These are phyloP conservation scores for Heliopora coerulea DNA, from an alignment of 92 coral and sea anemone genomes.

Conservation along the genomic window DNA sequence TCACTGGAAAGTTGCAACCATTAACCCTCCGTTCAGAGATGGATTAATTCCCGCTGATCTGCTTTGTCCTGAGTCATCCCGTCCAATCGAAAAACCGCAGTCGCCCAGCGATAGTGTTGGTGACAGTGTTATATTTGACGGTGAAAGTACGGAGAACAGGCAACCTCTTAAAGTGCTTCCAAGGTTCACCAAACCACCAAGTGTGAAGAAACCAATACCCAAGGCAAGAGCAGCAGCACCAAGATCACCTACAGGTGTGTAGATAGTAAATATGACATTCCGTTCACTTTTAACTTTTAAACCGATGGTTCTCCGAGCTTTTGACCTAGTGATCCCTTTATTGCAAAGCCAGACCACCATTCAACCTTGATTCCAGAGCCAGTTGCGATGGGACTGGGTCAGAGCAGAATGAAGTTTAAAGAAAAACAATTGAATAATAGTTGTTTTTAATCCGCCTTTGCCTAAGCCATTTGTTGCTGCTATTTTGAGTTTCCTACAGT, in stretches of 20 bases:
- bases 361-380: no score
- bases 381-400: no score
- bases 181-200: slow-evolving; percentile 25
- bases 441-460: no score
- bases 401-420: no score
- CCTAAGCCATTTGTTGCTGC: no score
- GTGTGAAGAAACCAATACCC: slow-evolving; percentile 14
- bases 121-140: not conserved
- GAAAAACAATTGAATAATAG: no score
- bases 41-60: slow-evolving; percentile 29
- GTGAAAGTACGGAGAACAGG: not conserved
- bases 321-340: no score
- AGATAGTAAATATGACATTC: no score
- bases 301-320: no score
- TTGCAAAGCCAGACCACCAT: not conserved
- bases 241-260: slow-evolving; percentile 38
- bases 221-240: slow-evolving; percentile 19
- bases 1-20: slow-evolving; percentile 26
- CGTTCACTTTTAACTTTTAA: no score
- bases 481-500: no score
- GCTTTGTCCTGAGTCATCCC: slow-evolving; percentile 36
- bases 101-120: not conserved
- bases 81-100: not conserved
- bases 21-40: slow-evolving; percentile 14
- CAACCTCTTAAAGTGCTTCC: slow-evolving; percentile 35